Evolutionary conservation across 2,888 invertebrate genomes (phyloP), one percentile per base, ranked within the genome.

Genomic region (Caenorhabditis sp.): DNA sequence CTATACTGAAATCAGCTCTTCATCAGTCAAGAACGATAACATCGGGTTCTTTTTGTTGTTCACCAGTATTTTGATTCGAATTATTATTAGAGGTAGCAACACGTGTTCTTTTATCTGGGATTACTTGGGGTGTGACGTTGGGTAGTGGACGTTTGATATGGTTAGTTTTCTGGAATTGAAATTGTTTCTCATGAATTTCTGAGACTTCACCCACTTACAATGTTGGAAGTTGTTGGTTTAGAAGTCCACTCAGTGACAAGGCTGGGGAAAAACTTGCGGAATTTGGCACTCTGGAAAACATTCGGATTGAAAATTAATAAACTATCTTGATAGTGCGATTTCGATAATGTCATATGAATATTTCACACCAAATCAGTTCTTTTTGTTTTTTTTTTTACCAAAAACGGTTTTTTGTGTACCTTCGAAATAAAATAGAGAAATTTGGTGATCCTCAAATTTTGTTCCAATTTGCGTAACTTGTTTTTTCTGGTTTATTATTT

Each of bases 221-320:
- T 17, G 27, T 7, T 56, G 1, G 56, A n/a, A 25, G 56, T 26
- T 17, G 26, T 14, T 26, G 26, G 1, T 56, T 26, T 20, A 1
- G 25, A 17, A 58, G 21, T 50, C 62, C 54, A 59, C n/a, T 59
- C 59, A 10, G 36, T 21, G 10, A 56, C 54, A 49, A 56, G 59
- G 17, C 25, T 31, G 20, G 27, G 67, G 43, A 63, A 63, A 36
- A 57, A 25, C 17, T 56, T 43, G 7, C 17, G 8, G 21, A 63
- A 73, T 20, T 62, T 57, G 4, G 60, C 63, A 50, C 70, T 58
- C 76, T 76, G 63, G n/a, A n/a, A n/a, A n/a, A n/a, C n/a, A n/a
- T n/a, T n/a, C n/a, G n/a, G n/a, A n/a, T n/a, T n/a, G n/a, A n/a
- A n/a, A n/a, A n/a, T n/a, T n/a, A n/a, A n/a, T n/a, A n/a, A n/a